Evolutionary conservation across 2,113 vertebrate genomes (phyloP).

Genomic region (Ranitomeya variabilis): DNA sequence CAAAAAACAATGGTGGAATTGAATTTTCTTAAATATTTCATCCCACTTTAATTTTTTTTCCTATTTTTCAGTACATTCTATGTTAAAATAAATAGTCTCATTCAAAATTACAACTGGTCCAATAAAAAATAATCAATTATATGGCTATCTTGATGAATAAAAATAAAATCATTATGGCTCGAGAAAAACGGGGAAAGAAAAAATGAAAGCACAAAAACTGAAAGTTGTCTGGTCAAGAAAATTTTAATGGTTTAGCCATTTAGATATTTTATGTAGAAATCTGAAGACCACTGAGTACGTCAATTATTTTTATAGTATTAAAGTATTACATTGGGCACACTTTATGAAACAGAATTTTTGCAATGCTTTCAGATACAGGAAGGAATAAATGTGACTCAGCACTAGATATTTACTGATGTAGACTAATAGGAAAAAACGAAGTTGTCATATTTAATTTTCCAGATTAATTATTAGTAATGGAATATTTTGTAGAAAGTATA

Average conservation of each 20-base stretch:
- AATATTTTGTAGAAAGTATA: slow-evolving; percentile 34
- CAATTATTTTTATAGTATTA: not conserved
- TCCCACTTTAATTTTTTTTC: too few species aligned
- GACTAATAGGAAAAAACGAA: slow-evolving; percentile 28
- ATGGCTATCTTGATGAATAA: too few species aligned
- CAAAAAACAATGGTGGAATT: too few species aligned
- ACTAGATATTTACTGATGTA: not conserved
- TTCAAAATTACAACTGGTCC: too few species aligned
- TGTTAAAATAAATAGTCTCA: too few species aligned
- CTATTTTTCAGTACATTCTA: too few species aligned
- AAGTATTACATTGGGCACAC: not conserved
- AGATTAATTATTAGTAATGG: slow-evolving; percentile 47
- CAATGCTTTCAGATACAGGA: not conserved
- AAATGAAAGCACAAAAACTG: too few species aligned
- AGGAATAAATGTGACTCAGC: not conserved
- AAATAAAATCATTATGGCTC: too few species aligned
- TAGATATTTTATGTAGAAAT: not conserved
- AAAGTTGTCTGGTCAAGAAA: too few species aligned
- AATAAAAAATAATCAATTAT: too few species aligned
- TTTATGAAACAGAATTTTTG: not conserved
- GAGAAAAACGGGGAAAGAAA: too few species aligned
- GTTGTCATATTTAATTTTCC: slow-evolving; percentile 49
- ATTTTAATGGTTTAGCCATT: not conserved
- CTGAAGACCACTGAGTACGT: not conserved
- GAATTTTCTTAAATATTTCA: too few species aligned